Evolutionary conservation across 2,888 invertebrate species (phyloP).

Genomic region (Xestobium rufovillosum): DNA sequence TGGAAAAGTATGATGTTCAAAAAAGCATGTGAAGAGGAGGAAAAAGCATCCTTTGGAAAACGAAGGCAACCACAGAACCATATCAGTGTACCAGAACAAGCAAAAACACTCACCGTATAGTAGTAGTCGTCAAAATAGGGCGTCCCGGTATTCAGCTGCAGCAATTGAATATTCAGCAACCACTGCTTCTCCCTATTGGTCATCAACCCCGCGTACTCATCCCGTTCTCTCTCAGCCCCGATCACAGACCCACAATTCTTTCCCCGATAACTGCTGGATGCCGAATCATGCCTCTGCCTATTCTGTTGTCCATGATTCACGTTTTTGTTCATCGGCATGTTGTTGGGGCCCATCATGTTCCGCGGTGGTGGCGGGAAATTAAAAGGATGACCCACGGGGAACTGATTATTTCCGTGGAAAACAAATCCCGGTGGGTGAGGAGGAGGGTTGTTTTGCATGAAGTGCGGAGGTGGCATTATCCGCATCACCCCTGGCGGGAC

Average conservation of each 20-base stretch:
- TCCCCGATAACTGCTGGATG: constrained; percentile 19
- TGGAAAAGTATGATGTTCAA: no score
- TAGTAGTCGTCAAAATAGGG: constrained; percentile 97
- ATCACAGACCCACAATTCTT: constrained; percentile 45
- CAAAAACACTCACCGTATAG: constrained; percentile 63
- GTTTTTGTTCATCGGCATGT: constrained; percentile 15
- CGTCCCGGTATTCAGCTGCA: constrained; percentile 89
- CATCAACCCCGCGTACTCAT: constrained; percentile 91
- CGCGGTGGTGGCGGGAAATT: constrained; percentile 35
- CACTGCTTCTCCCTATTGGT: constrained; percentile 90
- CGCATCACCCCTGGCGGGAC: constrained; percentile 33
- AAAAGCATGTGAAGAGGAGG: no score
- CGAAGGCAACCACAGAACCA: neutral
- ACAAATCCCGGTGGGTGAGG: constrained; percentile 23
- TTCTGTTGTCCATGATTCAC: constrained; percentile 31
- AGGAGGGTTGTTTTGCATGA: constrained; percentile 22
- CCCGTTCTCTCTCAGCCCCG: constrained; percentile 40
- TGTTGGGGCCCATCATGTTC: constrained; percentile 31
- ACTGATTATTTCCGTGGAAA: constrained; percentile 23
- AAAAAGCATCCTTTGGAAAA: no score
- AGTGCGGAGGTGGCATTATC: constrained; percentile 27
- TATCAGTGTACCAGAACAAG: neutral
- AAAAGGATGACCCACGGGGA: constrained; percentile 28
- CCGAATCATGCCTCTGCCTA: constrained; percentile 30
- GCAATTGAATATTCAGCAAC: constrained; percentile 89